Base-by-base conservation (phyloP, 2,113 vertebrate genomes). In the Sinocyclocheilus rhinocerous region DNA sequence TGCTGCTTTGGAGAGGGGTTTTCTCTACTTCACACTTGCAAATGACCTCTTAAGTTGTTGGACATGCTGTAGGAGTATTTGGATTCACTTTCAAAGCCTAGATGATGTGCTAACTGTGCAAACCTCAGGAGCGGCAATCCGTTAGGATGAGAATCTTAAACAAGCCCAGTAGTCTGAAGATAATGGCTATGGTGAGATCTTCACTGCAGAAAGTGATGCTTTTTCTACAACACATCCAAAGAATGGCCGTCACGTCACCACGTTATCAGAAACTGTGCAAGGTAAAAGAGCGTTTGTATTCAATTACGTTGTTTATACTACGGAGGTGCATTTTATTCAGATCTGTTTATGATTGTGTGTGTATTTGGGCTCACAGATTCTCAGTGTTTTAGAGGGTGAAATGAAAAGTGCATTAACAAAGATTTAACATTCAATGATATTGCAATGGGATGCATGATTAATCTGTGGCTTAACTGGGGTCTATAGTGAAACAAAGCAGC, bases 121-220 rank as follows among this genome's bases (percentile, higher is more conserved):
- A 12, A 81, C 59, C 18, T 18, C 45, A 65, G 59, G 78, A 81
- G 59, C 3, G 15, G n/a, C 33, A 48, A 12, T 65, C n/a, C 69
- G 24, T 22, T 95, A 96, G 95, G 93, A 97, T 97, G 96, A 95
- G 96, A 96, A 96, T 96, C 95, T 93, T 95, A 94, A 95, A 95
- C 92, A 95, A 95, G 95, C 94, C 95, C 95, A 94, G 94, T 93
- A 96, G 96, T 95, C 95, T 96, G 95, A 95, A 95, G 94, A 96
- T 96, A 95, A 97, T 97, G 96, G 95, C 96, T 92, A 95, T 96
- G 91, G 96, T 97, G 94, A 96, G 95, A 95, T 95, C 95, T 10
- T 97, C 96, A 92, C 94, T 97, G 90, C 96, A 96, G 94, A 97
- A 97, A 96, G 96, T 97, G 95, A 95, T 97, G 91, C 93, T 97